Evolutionary conservation across 2,113 vertebrate species (phyloP).

Genomic region (Eublepharis macularius): DNA sequence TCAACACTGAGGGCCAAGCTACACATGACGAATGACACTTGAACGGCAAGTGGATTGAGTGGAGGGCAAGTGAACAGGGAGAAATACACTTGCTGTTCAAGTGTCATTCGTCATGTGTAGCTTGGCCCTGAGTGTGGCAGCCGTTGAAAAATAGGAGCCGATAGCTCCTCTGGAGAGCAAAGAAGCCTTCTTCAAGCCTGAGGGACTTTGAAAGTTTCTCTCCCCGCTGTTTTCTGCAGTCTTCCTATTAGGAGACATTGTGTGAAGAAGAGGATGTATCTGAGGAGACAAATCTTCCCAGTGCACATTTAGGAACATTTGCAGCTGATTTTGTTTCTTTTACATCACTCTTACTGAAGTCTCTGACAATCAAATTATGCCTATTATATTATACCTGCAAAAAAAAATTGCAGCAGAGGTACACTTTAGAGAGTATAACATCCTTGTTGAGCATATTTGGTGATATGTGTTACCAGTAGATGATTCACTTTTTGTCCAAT

Average conservation of each 20-base stretch:
- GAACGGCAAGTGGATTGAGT: no score
- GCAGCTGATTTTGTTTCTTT: slow-evolving; percentile 29
- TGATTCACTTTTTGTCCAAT: slow-evolving; percentile 45
- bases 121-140: no score
- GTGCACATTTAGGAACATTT: no score
- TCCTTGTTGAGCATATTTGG: slow-evolving; percentile 59
- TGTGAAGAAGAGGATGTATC: slow-evolving; percentile 41
- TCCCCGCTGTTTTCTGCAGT: background rate
- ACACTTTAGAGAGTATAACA: slow-evolving; percentile 61
- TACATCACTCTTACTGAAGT: slow-evolving; percentile 51
- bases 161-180: background rate
- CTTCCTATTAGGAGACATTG: background rate
- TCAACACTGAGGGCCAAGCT: no score
- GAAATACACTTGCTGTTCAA: no score
- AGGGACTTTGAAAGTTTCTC: background rate
- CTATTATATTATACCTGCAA: slow-evolving; percentile 48
- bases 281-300: background rate
- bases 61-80: no score
- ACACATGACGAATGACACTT: no score
- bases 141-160: background rate
- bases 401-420: slow-evolving; percentile 48
- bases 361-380: slow-evolving; percentile 43
- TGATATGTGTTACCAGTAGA: slow-evolving; percentile 45
- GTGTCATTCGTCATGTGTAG: no score
- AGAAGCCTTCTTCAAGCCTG: background rate